Evolutionary conservation across 1,140 invertebrate genomes (phyloP).

Genomic region (Metaphire vulgaris): DNA sequence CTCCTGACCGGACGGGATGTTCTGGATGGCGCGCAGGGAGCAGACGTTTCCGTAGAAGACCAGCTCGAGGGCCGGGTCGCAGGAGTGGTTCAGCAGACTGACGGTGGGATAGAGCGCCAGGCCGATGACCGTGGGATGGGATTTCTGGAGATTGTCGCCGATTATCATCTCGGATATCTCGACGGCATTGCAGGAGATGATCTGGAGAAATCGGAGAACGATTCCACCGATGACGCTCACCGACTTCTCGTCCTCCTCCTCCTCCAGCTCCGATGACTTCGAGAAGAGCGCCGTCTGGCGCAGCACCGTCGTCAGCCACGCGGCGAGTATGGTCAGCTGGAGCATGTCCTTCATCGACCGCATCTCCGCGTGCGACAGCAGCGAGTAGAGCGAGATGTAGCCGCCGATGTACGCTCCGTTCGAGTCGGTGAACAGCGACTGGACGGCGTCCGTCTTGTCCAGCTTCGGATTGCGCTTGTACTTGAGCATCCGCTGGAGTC

Average conservation of each 20-base stretch:
- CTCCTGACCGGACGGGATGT: slow-evolving; percentile 60
- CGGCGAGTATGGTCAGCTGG: slow-evolving; percentile 23
- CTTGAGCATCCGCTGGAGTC: not conserved
- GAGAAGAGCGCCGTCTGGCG: slow-evolving; percentile 4
- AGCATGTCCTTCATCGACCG: slow-evolving; percentile 18
- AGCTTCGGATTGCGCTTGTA: slow-evolving; percentile 15
- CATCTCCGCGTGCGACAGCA: slow-evolving; percentile 21
- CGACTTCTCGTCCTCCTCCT: too few relatives aligned
- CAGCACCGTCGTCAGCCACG: slow-evolving; percentile 17
- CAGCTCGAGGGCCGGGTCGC: slow-evolving; percentile 77
- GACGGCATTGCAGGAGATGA: slow-evolving; percentile 85
- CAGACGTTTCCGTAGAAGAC: slow-evolving; percentile 66
- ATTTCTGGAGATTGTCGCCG: slow-evolving; percentile 50
- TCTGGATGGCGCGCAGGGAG: slow-evolving; percentile 28
- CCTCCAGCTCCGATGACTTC: not conserved
- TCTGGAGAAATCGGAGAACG: slow-evolving; percentile 71
- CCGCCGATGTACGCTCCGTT: too few relatives aligned
- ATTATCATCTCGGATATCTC: slow-evolving; percentile 69
- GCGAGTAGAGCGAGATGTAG: slow-evolving; percentile 22
- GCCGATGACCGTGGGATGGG: slow-evolving; percentile 61
- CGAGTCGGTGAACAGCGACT: slow-evolving; percentile 19
- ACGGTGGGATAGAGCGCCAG: slow-evolving; percentile 78
- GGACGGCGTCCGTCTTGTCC: not conserved
- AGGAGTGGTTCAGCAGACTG: slow-evolving; percentile 85
- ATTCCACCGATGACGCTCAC: slow-evolving; percentile 67